A percentile compares a stretch with the other conserved stretches of the same genome.
Conservation (phyloP, 2,797 vertebrate genomes). For the Corythornis leucogaster region DNA sequence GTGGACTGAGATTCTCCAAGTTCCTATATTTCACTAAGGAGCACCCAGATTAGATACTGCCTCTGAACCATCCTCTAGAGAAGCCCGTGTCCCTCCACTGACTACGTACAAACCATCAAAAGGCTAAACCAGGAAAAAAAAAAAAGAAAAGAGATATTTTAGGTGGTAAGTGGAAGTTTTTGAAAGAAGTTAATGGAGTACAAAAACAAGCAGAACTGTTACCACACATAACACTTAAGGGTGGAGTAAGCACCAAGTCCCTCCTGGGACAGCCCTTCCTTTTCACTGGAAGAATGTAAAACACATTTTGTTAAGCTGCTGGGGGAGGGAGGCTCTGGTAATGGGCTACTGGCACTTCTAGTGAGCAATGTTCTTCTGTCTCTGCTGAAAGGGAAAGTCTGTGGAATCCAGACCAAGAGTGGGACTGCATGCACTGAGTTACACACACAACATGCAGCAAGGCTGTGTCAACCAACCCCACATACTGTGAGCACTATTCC, state of each 20-base stretch:
- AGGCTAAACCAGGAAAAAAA: not conserved
- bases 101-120: not conserved
- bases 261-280: not conserved
- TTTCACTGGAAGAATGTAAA: not conserved
- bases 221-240: not conserved
- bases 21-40: not conserved
- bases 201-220: not conserved
- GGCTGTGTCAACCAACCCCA: not conserved
- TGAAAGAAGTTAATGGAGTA: not conserved
- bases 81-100: not conserved
- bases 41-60: not conserved
- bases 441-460: accelerated
- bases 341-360: not conserved
- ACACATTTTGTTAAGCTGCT: not conserved
- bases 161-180: not conserved
- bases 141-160: not conserved
- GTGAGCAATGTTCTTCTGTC: not conserved
- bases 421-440: not conserved
- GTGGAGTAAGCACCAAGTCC: not conserved
- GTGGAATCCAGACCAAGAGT: accelerated
- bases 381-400: not conserved
- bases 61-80: not conserved
- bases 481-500: not conserved
- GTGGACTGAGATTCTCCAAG: not conserved
- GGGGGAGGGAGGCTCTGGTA: not conserved